Conservation (phyloP, 2,113 vertebrate genomes). For the Haplochromis vanheusdeni region DNA sequence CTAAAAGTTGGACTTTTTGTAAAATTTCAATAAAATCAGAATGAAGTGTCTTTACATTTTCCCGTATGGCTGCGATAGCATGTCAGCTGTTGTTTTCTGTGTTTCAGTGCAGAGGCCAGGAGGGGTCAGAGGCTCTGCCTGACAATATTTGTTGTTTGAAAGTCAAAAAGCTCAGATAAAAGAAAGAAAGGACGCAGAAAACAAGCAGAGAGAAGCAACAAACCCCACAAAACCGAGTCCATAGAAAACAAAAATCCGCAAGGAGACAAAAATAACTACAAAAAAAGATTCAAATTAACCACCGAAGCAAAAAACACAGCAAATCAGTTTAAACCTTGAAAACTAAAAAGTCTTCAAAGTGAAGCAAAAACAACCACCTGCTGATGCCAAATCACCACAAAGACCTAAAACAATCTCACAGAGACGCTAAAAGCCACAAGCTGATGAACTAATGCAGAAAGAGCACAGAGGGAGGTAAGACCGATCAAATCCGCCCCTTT, state of each 20-base stretch:
- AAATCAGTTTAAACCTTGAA: neutral
- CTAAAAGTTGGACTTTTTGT: neutral
- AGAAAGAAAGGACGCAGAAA: neutral
- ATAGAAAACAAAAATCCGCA: neutral
- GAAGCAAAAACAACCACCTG: neutral
- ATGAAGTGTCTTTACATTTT: neutral
- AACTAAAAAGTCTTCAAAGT: neutral
- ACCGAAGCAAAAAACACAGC: accelerated
- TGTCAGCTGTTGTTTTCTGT: accelerated
- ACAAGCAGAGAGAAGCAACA: neutral
- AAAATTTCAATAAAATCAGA: neutral
- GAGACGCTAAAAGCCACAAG: accelerated
- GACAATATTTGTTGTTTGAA: neutral
- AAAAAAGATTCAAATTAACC: neutral
- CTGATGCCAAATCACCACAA: neutral
- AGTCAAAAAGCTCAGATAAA: neutral
- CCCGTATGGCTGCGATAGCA: neutral
- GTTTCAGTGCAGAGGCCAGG: neutral
- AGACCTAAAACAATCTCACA: neutral
- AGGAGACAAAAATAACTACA: neutral
- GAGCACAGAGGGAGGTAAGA: neutral
- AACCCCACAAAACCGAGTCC: too few relatives aligned
- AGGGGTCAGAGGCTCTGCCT: accelerated
- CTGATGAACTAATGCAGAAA: neutral
- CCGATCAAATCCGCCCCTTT: neutral